Evolutionary conservation across 2,797 vertebrate genomes (phyloP).

Genomic region (Clarias platycephalus): DNA sequence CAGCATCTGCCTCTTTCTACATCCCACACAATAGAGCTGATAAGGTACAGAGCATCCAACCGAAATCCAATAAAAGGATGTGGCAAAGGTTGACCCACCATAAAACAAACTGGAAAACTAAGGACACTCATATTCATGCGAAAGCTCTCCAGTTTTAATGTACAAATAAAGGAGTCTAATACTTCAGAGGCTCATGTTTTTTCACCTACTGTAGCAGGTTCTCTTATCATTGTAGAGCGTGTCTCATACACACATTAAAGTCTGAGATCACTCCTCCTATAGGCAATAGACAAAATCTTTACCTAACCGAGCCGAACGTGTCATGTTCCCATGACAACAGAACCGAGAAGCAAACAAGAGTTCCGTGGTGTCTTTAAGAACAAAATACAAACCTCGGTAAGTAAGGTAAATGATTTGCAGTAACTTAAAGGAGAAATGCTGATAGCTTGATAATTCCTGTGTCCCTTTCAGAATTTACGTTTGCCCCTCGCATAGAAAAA

Average conservation of each 20-base stretch:
- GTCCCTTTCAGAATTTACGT: neutral
- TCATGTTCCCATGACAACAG: slow-evolving; percentile 68
- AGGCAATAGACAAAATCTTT: neutral
- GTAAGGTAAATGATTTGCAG: neutral
- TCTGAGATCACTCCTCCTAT: too few relatives aligned
- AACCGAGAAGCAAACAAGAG: slow-evolving; percentile 53
- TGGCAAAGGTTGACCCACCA: neutral
- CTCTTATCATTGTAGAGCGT: neutral
- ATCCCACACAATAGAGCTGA: slow-evolving; percentile 24
- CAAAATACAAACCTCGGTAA: slow-evolving; percentile 12
- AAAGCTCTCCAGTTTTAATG: neutral
- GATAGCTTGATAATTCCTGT: neutral
- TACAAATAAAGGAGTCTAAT: neutral
- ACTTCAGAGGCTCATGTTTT: neutral
- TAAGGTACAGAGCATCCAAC: neutral
- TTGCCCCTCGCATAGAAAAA: neutral
- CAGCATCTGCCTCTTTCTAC: slow-evolving; percentile 12
- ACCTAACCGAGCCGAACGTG: neutral
- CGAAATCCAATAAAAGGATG: slow-evolving; percentile 10
- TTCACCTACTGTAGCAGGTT: neutral
- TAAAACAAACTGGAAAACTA: neutral
- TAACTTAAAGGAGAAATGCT: neutral
- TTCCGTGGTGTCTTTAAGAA: slow-evolving; percentile 52
- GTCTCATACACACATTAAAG: neutral
- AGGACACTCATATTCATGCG: neutral